A percentile compares a stretch with the other conserved stretches of the same genome.
Evolutionary conservation across 1,140 invertebrate species (phyloP).

Genomic region (Lucilia sericata): DNA sequence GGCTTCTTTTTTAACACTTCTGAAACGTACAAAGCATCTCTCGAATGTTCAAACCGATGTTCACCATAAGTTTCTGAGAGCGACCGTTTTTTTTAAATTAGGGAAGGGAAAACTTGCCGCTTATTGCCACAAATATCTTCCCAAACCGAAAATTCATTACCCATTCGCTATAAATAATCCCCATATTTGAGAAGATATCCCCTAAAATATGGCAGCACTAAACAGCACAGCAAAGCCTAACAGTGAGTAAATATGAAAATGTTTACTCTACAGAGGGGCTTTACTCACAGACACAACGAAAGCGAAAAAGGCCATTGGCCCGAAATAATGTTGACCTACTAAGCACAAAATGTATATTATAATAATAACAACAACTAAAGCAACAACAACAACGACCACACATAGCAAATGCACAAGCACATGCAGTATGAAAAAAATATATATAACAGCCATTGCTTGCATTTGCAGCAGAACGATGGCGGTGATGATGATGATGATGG

Average conservation of each 20-base stretch:
- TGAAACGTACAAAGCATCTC: too few species aligned
- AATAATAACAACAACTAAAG: constrained; percentile 35
- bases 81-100: too few species aligned
- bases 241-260: not conserved
- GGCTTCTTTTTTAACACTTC: too few species aligned
- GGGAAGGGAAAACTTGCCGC: too few species aligned
- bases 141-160: too few species aligned
- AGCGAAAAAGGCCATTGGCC: constrained; percentile 68
- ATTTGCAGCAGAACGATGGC: too few species aligned
- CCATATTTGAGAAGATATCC: too few species aligned
- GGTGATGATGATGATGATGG: not conserved
- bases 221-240: not conserved
- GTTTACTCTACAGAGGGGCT: not conserved
- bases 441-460: not conserved
- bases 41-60: too few species aligned
- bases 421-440: not conserved
- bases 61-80: too few species aligned
- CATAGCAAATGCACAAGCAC: not conserved
- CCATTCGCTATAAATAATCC: too few species aligned
- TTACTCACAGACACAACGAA: constrained; percentile 62
- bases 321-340: constrained; percentile 68
- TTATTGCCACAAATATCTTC: too few species aligned
- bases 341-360: constrained; percentile 53
- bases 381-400: constrained; percentile 40
- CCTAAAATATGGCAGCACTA: too few species aligned